Conservation (phyloP, 2,113 vertebrate genomes). For the Edolisoma coerulescens region DNA sequence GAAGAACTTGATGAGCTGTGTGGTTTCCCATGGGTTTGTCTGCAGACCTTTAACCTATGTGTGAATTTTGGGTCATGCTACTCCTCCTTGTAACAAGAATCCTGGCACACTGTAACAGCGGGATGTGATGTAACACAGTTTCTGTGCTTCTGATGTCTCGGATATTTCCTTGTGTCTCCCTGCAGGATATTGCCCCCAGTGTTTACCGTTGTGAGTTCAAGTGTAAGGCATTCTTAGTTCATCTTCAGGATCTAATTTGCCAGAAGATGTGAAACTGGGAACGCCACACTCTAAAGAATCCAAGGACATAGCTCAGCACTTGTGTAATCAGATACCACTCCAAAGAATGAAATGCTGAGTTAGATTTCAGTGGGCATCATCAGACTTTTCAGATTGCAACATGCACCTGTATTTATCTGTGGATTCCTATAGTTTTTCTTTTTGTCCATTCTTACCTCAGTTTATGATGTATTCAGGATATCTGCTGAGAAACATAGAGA, state of each 20-base stretch:
- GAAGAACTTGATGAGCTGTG: not conserved
- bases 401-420: not conserved
- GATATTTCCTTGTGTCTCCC: slow-evolving; percentile 1
- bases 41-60: slow-evolving; percentile 31
- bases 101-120: not conserved
- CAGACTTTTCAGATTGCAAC: not conserved
- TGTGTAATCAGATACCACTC: not conserved
- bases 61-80: not conserved
- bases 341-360: not conserved
- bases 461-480: not conserved
- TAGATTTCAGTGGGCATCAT: not conserved
- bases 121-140: slow-evolving; percentile 31
- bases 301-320: not conserved
- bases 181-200: not conserved
- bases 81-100: not conserved
- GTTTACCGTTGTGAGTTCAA: not conserved
- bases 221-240: not conserved
- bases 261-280: not conserved
- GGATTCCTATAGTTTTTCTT: not conserved
- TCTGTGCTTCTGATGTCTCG: slow-evolving; percentile 18
- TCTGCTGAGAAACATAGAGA: not conserved
- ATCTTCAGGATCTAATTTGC: not conserved
- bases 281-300: not conserved
- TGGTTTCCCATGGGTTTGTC: slow-evolving; percentile 21
- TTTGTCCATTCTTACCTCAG: not conserved